Percentiles rank a stretch among this genome's conserved stretches.
Evolutionary conservation across 2,113 vertebrate species (phyloP).

Genomic region (Lamprologus sp.): DNA sequence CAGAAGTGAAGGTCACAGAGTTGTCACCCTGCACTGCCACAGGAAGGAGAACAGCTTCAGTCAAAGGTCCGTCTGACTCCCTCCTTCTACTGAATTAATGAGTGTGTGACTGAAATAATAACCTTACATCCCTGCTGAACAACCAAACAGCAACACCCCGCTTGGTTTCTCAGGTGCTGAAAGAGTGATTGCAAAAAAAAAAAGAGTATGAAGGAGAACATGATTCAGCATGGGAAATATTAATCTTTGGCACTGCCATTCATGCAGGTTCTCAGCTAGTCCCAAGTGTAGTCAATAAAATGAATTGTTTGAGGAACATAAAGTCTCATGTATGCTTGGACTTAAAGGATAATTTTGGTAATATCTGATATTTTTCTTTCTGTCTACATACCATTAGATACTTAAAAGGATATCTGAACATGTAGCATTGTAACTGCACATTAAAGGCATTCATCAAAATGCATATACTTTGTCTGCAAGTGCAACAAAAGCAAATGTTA

Average conservation of each 20-base stretch:
- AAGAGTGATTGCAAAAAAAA: constrained; percentile 2
- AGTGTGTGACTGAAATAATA: constrained; percentile 8
- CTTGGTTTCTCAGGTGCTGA: constrained; percentile 19
- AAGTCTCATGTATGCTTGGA: neutral
- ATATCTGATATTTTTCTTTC: neutral
- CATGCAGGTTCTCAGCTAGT: neutral
- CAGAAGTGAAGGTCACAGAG: constrained; percentile 68
- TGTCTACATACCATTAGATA: neutral
- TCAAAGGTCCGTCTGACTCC: constrained; percentile 66
- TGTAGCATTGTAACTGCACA: neutral
- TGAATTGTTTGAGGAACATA: neutral
- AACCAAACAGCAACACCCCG: neutral
- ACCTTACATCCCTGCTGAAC: neutral
- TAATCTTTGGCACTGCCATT: neutral
- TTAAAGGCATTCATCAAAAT: neutral
- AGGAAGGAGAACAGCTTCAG: constrained; percentile 67
- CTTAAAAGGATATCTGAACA: neutral
- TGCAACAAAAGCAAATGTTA: neutral
- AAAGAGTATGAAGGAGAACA: neutral
- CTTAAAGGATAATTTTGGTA: neutral
- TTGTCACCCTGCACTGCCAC: constrained; percentile 83
- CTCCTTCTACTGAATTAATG: neutral
- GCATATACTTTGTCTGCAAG: neutral
- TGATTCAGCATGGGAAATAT: constrained; percentile 13
- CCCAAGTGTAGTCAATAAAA: neutral